Percentiles rank a stretch among this genome's conserved stretches.
Conservation (phyloP, 2,888 invertebrate species). For the Trissonchulus latispiculum region DNA sequence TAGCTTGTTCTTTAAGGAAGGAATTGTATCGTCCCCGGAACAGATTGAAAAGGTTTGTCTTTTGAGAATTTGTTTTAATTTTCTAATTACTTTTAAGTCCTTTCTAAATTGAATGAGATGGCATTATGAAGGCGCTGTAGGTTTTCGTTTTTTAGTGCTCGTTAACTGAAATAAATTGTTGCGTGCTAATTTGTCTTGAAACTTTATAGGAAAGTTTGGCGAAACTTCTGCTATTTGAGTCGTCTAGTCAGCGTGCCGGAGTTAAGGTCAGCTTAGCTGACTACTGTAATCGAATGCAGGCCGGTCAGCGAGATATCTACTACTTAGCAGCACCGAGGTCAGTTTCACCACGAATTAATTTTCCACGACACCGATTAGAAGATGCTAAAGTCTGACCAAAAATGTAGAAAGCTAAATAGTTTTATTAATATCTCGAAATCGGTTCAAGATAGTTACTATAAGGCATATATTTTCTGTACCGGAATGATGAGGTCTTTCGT, state of each 20-base stretch:
- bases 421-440: no score
- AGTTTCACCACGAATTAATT: no score
- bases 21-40: constrained; percentile 72
- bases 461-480: no score
- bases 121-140: neutral
- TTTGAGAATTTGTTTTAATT: no score
- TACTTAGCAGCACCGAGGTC: constrained; percentile 89
- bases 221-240: constrained; percentile 79
- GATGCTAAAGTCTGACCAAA: no score
- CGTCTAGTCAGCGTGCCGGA: constrained; percentile 63
- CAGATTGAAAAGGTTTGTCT: constrained; percentile 62
- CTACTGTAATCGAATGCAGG: constrained; percentile 64
- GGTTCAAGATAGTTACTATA: no score
- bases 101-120: neutral
- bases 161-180: no score
- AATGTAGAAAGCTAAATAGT: no score
- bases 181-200: no score
- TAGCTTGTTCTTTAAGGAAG: constrained; percentile 84
- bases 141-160: neutral
- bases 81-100: no score
- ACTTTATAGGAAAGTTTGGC: constrained; percentile 72
- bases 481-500: no score
- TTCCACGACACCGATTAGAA: no score
- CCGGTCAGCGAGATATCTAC: constrained; percentile 72
- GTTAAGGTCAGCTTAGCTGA: constrained; percentile 64